Percentiles rank a stretch among this genome's conserved stretches.
Evolutionary conservation across 2,113 vertebrate species (phyloP).

Genomic region (Otocyon megalotis): DNA sequence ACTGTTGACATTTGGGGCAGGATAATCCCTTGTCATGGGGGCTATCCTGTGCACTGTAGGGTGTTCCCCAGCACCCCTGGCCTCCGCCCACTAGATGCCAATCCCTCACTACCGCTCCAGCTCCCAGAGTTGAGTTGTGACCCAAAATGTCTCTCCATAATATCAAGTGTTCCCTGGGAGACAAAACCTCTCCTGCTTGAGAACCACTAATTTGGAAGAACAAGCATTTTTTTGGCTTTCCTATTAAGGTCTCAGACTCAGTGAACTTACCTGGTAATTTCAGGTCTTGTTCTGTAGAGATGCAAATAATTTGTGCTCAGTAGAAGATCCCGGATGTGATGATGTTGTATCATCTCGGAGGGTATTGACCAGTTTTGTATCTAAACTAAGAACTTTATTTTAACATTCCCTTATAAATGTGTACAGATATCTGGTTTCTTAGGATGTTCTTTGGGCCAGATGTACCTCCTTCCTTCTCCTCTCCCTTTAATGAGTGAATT

Average conservation of each 20-base stretch:
- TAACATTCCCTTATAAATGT: not conserved
- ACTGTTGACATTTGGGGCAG: not conserved
- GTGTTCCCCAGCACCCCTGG: not conserved
- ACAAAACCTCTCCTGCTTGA: not conserved
- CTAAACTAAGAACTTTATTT: not conserved
- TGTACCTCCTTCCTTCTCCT: not conserved
- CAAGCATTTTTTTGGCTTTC: not conserved
- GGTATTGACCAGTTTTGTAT: not conserved
- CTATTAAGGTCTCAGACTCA: not conserved
- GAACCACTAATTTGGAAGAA: not conserved
- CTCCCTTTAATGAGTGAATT: not conserved
- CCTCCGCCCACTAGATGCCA: not conserved
- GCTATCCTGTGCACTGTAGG: not conserved
- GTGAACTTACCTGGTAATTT: not conserved
- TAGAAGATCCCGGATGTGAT: not conserved
- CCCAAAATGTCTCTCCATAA: not conserved
- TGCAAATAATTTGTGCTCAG: not conserved
- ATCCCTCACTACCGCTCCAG: accelerated
- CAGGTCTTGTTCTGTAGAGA: not conserved
- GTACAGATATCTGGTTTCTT: not conserved
- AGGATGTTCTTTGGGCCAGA: not conserved
- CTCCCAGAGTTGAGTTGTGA: not conserved
- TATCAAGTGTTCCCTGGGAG: not conserved
- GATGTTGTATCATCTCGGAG: not conserved
- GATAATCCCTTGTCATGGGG: not conserved